phyloP scores from a whole-genome alignment of 2,888 invertebrate species.

The Calameuta idolon region DNA sequence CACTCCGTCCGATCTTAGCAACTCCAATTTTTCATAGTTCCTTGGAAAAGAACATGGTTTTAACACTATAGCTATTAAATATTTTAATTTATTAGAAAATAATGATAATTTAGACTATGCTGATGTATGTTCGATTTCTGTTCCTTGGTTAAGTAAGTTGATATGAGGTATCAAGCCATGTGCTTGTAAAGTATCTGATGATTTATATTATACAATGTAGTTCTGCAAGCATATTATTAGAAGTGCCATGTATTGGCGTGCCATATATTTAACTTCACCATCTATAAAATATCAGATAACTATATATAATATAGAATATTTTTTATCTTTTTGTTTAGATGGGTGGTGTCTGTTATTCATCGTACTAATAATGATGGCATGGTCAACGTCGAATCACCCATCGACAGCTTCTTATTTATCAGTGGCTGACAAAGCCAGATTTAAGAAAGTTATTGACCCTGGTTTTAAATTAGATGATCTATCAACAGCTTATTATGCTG shows the following conservation, averaged over 20 bases:
- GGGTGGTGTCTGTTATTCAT: neutral
- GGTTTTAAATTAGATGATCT: constrained; percentile 70
- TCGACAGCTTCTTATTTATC: constrained; percentile 61
- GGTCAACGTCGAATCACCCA: constrained; percentile 38
- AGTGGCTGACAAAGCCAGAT: constrained; percentile 50
- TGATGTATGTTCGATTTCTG: neutral
- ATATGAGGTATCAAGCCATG: neutral
- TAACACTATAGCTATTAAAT: neutral
- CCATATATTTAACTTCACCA: neutral
- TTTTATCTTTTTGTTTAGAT: neutral
- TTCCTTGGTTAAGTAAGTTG: neutral
- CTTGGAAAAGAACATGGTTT: neutral
- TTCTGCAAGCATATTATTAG: neutral
- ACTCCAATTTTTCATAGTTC: neutral
- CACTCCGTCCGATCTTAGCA: neutral
- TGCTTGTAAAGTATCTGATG: neutral
- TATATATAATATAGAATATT: neutral
- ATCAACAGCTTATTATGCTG: constrained; percentile 78
- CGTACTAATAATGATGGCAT: constrained; percentile 24
- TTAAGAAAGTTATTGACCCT: constrained; percentile 56
- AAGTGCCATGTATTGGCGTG: neutral
- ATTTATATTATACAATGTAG: neutral
- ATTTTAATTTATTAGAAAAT: neutral
- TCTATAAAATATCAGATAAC: neutral
- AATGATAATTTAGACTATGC: neutral